Evolutionary conservation across 2,797 vertebrate genomes (phyloP).

Genomic region (Xiphorhynchus erythropygius): DNA sequence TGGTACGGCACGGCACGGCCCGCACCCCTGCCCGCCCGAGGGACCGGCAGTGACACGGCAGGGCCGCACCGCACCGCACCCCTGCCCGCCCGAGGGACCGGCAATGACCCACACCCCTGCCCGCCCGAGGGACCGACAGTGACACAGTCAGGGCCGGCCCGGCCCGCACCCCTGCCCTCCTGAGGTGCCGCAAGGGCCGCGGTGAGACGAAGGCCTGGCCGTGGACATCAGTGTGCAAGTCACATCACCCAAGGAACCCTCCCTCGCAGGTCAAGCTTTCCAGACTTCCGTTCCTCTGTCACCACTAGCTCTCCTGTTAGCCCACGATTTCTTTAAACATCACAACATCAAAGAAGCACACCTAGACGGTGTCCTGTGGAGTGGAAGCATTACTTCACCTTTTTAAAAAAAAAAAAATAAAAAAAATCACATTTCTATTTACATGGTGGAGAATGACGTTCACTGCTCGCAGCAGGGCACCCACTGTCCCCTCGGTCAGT

Average conservation of each 20-base stretch:
- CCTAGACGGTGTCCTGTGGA: fast-evolving
- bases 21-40: too few species aligned
- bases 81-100: too few species aligned
- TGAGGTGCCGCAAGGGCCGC: background rate
- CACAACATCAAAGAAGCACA: fast-evolving
- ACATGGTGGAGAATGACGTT: fast-evolving
- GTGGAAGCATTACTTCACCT: background rate
- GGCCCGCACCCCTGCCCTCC: too few species aligned
- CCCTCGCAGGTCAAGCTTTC: background rate
- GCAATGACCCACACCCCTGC: too few species aligned
- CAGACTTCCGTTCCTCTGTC: fast-evolving
- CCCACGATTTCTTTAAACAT: background rate
- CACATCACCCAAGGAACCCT: fast-evolving
- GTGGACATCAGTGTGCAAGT: fast-evolving
- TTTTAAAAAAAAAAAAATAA: background rate
- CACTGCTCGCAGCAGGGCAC: too few species aligned
- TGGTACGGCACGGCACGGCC: too few species aligned
- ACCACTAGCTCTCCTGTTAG: background rate
- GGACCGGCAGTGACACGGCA: too few species aligned
- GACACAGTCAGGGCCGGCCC: too few species aligned
- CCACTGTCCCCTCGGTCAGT: fast-evolving
- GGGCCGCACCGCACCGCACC: too few species aligned
- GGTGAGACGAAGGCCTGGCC: fast-evolving
- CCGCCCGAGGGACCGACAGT: too few species aligned
- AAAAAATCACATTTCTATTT: fast-evolving